Percentiles rank a stretch among this genome's conserved stretches.
Evolutionary conservation across 2,888 invertebrate species (phyloP).

Genomic region (Alloscopus bannaensis): DNA sequence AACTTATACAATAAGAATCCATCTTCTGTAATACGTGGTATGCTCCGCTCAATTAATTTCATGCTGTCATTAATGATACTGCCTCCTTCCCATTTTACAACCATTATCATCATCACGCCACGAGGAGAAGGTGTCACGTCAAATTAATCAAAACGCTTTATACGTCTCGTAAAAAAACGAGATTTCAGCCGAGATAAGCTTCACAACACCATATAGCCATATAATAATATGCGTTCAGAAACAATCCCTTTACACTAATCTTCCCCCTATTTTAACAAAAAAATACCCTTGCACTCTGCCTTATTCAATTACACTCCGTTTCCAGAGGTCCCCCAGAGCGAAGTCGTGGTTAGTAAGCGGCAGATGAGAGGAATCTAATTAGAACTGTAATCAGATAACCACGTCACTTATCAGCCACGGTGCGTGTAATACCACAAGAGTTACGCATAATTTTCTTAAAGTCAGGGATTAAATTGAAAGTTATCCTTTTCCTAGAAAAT

Average conservation of each 20-base stretch:
- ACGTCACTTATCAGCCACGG: too few species aligned
- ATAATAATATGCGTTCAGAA: conserved; percentile 45
- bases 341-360: too few species aligned
- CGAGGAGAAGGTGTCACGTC: conserved; percentile 59
- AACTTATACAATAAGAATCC: neutral
- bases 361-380: conserved; percentile 48
- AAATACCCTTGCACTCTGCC: neutral
- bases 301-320: conserved; percentile 23
- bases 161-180: conserved; percentile 41
- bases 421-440: neutral
- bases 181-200: conserved; percentile 54
- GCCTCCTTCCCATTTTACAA: conserved; percentile 54
- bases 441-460: neutral
- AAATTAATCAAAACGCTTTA: conserved; percentile 54
- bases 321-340: conserved; percentile 26
- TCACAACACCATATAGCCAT: too few species aligned
- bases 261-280: too few species aligned
- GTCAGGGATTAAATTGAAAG: neutral
- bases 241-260: conserved; percentile 35
- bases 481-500: conserved; percentile 6
- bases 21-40: conserved; percentile 42
- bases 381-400: conserved; percentile 46
- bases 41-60: conserved; percentile 62
- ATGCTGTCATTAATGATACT: conserved; percentile 64
- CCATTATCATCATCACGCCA: conserved; percentile 60